These are phyloP conservation scores for Scophthalmus maximus DNA, from an alignment of 2,113 vertebrate genomes.

Conservation along the genomic window DNA sequence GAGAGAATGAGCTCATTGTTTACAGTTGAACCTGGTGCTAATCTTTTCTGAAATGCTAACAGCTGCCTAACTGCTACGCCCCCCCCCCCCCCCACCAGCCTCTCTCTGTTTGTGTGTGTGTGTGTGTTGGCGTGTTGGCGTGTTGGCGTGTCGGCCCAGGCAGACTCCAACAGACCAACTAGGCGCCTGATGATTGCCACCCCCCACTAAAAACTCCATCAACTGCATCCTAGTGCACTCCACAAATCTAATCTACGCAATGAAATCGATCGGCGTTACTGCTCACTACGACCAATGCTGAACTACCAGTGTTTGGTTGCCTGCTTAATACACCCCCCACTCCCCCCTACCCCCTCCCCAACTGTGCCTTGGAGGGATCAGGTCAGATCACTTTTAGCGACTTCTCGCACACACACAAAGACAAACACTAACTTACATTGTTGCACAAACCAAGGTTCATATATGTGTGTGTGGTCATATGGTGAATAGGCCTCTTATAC, in stretches of 20 bases:
- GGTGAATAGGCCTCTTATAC: background rate
- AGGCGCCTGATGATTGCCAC: conserved; percentile 54
- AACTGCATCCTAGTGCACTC: conserved; percentile 48
- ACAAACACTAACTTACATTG: background rate
- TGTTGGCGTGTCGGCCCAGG: conserved; percentile 20
- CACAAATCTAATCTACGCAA: conserved; percentile 65
- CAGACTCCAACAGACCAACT: conserved; percentile 51
- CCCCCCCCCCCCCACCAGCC: conserved; percentile 31
- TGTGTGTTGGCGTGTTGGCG: conserved; percentile 7
- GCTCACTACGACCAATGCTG: conserved; percentile 27
- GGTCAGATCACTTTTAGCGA: background rate
- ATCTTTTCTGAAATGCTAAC: conserved; percentile 81
- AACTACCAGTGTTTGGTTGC: conserved; percentile 53
- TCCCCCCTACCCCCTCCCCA: background rate
- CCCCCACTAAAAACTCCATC: conserved; percentile 55
- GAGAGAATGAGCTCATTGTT: conserved; percentile 84
- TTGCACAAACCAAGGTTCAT: no score
- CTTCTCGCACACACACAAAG: conserved; percentile 6
- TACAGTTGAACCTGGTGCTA: conserved; percentile 81
- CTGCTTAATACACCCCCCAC: no score
- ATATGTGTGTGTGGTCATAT: background rate
- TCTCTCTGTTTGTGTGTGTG: conserved; percentile 24
- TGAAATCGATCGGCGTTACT: conserved; percentile 64
- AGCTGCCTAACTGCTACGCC: conserved; percentile 77
- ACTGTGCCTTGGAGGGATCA: background rate